phyloP scores from a whole-genome alignment of 2,797 vertebrate species.

The Mareca strepera region DNA sequence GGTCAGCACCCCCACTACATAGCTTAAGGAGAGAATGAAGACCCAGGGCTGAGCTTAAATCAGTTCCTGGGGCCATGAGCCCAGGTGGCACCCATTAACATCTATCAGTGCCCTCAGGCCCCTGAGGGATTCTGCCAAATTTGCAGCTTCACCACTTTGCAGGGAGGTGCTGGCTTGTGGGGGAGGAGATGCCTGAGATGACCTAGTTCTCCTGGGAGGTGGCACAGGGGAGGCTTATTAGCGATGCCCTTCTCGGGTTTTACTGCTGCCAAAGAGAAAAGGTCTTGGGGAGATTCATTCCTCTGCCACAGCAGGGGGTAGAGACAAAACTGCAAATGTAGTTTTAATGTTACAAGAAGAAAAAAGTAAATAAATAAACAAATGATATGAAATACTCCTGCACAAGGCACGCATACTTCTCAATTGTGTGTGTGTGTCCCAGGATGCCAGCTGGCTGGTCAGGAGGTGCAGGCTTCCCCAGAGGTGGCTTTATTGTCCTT shows the following conservation, averaged over 20 bases:
- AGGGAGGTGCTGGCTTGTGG: background rate
- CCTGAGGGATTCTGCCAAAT: background rate
- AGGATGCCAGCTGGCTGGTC: background rate
- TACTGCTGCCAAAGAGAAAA: background rate
- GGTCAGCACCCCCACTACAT: background rate
- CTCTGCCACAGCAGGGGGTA: background rate
- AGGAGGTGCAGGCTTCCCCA: background rate
- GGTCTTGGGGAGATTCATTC: accelerated
- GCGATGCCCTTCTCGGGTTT: background rate
- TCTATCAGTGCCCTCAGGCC: background rate
- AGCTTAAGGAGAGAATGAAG: background rate
- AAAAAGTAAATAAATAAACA: background rate
- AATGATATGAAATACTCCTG: background rate
- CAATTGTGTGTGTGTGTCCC: accelerated
- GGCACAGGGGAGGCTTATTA: background rate
- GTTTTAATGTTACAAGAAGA: background rate
- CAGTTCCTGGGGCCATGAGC: background rate
- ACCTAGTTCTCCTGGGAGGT: background rate
- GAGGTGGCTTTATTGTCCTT: background rate
- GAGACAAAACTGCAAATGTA: background rate
- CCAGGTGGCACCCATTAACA: background rate
- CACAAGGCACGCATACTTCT: background rate
- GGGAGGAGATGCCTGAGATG: background rate
- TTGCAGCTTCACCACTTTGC: background rate
- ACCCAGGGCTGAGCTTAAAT: background rate